Evolutionary conservation across 2,888 invertebrate genomes (phyloP).

Genomic region (Oxytorus armatus): DNA sequence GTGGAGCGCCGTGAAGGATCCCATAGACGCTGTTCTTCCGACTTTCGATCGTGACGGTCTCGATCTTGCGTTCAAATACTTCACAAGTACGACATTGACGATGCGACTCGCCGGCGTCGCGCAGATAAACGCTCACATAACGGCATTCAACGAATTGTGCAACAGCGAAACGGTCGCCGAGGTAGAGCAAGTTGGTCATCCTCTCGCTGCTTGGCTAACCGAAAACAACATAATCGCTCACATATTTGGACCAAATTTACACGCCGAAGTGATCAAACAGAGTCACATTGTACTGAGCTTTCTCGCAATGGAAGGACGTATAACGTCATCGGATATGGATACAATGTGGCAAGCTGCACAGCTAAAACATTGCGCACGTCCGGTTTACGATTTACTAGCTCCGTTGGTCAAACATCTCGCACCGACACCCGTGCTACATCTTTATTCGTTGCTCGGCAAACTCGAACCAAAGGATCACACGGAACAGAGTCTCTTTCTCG

Average conservation of each 20-base stretch:
- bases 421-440: slow-evolving; percentile 94
- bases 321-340: slow-evolving; percentile 95
- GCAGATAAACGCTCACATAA: slow-evolving; percentile 97
- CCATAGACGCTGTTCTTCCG: slow-evolving; percentile 91
- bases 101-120: slow-evolving; percentile 97
- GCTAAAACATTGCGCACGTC: slow-evolving; percentile 96
- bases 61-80: slow-evolving; percentile 97
- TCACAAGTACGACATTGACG: slow-evolving; percentile 96
- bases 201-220: slow-evolving; percentile 95
- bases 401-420: slow-evolving; percentile 96
- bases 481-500: slow-evolving; percentile 95
- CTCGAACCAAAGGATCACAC: slow-evolving; percentile 96
- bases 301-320: slow-evolving; percentile 95
- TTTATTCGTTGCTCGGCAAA: slow-evolving; percentile 94
- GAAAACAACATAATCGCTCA: slow-evolving; percentile 96
- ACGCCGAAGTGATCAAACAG: slow-evolving; percentile 98
- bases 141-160: slow-evolving; percentile 95
- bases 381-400: slow-evolving; percentile 95
- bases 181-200: slow-evolving; percentile 93
- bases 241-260: slow-evolving; percentile 98
- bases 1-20: slow-evolving; percentile 98
- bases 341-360: slow-evolving; percentile 98
- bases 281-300: slow-evolving; percentile 97
- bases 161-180: slow-evolving; percentile 95
- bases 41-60: slow-evolving; percentile 96